Evolutionary conservation across 2,888 invertebrate species (phyloP).

Genomic region (Amorpha juglandis): DNA sequence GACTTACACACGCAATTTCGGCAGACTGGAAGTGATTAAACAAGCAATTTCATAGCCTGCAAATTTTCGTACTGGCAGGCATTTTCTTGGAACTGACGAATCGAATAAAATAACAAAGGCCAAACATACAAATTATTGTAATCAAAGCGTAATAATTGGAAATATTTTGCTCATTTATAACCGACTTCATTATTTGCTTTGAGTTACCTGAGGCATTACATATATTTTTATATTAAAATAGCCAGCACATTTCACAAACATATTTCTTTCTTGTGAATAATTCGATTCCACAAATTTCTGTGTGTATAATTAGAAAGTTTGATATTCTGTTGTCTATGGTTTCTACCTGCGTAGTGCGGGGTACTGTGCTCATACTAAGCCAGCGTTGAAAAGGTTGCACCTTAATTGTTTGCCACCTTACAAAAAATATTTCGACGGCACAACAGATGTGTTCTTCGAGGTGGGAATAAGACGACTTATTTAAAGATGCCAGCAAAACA

Average conservation of each 20-base stretch:
- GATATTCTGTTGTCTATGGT: conserved; percentile 9
- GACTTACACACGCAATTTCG: neutral
- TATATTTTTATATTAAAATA: neutral
- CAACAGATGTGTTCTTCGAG: conserved; percentile 17
- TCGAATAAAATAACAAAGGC: neutral
- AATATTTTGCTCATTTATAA: neutral
- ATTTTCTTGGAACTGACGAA: conserved; percentile 4
- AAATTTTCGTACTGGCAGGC: neutral
- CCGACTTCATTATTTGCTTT: neutral
- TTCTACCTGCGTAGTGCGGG: conserved; percentile 17
- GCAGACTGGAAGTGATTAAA: conserved; percentile 6
- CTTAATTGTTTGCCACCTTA: conserved; percentile 12
- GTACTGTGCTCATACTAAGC: neutral
- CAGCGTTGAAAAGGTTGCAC: conserved; percentile 17
- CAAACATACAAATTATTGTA: no score
- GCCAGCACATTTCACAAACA: neutral
- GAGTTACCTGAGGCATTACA: neutral
- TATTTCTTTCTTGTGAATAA: neutral
- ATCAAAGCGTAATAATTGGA: neutral
- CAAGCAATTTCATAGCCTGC: neutral
- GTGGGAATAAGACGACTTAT: conserved; percentile 3
- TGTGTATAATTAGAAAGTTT: conserved; percentile 7
- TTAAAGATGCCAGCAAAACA: neutral
- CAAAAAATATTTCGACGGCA: neutral
- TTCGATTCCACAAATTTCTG: neutral